Percentiles rank a stretch among this genome's conserved stretches.
Evolutionary conservation across 2,888 invertebrate genomes (phyloP).

Genomic region (Amblyjoppa proteus): DNA sequence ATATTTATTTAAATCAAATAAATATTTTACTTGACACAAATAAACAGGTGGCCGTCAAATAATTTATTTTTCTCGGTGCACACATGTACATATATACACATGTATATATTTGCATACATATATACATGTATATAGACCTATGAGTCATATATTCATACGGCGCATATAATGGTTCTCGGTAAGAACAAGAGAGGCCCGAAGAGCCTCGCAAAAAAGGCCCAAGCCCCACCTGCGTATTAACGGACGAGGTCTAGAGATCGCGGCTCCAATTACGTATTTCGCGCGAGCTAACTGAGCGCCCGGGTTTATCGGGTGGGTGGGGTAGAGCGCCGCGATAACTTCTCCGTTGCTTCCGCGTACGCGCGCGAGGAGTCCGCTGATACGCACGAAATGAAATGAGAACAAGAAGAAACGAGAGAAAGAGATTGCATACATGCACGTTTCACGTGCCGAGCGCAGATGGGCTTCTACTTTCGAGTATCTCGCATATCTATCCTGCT

Average conservation of each 20-base stretch:
- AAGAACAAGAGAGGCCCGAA: slow-evolving; percentile 17
- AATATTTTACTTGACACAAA: no score
- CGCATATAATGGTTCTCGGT: slow-evolving; percentile 37
- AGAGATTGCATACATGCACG: slow-evolving; percentile 23
- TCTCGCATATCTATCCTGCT: neutral
- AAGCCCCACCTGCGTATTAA: slow-evolving; percentile 51
- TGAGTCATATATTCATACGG: neutral
- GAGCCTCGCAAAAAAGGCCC: neutral
- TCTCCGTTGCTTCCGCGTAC: slow-evolving; percentile 56
- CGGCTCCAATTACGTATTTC: slow-evolving; percentile 59
- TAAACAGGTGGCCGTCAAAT: no score
- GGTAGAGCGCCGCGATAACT: slow-evolving; percentile 41
- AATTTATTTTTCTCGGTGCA: neutral
- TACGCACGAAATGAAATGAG: slow-evolving; percentile 8
- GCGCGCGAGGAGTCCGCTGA: slow-evolving; percentile 37
- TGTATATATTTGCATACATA: neutral
- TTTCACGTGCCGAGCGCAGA: slow-evolving; percentile 17
- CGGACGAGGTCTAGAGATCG: slow-evolving; percentile 33
- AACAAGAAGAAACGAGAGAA: slow-evolving; percentile 3
- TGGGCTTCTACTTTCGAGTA: slow-evolving; percentile 4
- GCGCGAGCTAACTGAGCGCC: slow-evolving; percentile 14
- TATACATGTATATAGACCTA: neutral
- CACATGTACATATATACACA: neutral
- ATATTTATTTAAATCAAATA: no score
- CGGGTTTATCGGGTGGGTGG: neutral